Evolutionary conservation across 2,797 vertebrate genomes (phyloP).

Genomic region (Oryzias sinensis): DNA sequence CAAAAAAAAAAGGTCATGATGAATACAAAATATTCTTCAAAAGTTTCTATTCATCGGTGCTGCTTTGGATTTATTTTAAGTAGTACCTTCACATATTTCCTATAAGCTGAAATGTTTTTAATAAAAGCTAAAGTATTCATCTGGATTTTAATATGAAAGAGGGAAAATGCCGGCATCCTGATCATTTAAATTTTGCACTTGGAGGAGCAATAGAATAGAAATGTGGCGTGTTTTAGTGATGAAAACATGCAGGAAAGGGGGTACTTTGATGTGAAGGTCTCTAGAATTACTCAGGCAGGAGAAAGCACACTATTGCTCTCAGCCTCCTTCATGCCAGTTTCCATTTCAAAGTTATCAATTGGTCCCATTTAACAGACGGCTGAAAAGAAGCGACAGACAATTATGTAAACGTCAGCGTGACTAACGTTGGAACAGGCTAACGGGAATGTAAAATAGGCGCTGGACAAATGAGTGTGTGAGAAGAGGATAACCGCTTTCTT

Average conservation of each 20-base stretch:
- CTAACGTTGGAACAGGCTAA: neutral
- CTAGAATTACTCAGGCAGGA: neutral
- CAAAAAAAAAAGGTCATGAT: no score
- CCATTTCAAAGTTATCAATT: conserved; percentile 2
- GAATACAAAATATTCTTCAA: no score
- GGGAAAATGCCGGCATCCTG: neutral
- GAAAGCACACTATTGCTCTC: neutral
- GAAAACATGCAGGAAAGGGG: neutral
- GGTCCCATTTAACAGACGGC: neutral
- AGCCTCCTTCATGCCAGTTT: neutral
- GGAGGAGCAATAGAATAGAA: neutral
- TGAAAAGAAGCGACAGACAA: neutral
- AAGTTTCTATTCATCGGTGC: no score
- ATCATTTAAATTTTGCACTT: neutral
- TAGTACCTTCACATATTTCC: no score
- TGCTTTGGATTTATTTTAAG: no score
- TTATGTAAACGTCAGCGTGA: neutral
- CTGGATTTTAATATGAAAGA: neutral
- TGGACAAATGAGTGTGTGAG: neutral
- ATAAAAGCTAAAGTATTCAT: no score
- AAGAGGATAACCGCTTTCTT: neutral
- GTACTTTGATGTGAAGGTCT: neutral
- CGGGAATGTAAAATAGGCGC: neutral
- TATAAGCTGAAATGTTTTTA: no score
- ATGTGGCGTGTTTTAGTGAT: neutral